Base-by-base conservation (phyloP, 2,113 vertebrate genomes). In the Pelobates fuscus region DNA sequence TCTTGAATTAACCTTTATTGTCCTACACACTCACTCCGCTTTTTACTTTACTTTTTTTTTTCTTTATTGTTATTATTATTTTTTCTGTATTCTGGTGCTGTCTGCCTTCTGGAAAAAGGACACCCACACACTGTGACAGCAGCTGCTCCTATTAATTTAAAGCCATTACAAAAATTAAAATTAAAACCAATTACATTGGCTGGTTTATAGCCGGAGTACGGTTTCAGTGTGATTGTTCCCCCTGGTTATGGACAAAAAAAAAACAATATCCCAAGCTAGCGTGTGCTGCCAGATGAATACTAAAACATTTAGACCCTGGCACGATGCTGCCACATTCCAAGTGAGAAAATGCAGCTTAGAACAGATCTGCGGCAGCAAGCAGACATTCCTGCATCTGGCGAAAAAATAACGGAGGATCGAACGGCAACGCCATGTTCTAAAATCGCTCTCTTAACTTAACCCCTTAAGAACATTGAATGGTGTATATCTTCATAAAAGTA, bases 131-230 rank as follows among this genome's bases (percentile, higher is more conserved):
- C 85, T 89, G 82, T 86, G 86, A 84, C 77, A 88, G 86, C 89
- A 91, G 87, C 87, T 91, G 91, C 82, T 91, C 88, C 85, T 90
- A 89, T 91, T 92, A 92, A 92, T 91, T 91, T 86, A 83, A 88
- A 88, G 86, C 85, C 90, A 94, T 92, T 91, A 91, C 88, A 92
- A 92, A 92, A 93, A 93, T 91, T 89, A 90, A 91, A 87, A 93
- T 92, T 87, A 92, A 92, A 91, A 86, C 83, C 80, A 93, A 93
- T 93, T 92, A 94, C 87, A 87, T 86, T 83, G 82, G 79, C 86
- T 90, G 86, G 84, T 92, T 89, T 91, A 88, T 88, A 91, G 86
- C 83, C 21, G 54, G 78, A 78, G 81, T 89, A 89, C 59, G 57
- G 84, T 86, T 88, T 85, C 64, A 88, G 82, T 80, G 86, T 93